Base-by-base conservation (phyloP, 2,888 invertebrate genomes). In the Tiliacea aurago region DNA sequence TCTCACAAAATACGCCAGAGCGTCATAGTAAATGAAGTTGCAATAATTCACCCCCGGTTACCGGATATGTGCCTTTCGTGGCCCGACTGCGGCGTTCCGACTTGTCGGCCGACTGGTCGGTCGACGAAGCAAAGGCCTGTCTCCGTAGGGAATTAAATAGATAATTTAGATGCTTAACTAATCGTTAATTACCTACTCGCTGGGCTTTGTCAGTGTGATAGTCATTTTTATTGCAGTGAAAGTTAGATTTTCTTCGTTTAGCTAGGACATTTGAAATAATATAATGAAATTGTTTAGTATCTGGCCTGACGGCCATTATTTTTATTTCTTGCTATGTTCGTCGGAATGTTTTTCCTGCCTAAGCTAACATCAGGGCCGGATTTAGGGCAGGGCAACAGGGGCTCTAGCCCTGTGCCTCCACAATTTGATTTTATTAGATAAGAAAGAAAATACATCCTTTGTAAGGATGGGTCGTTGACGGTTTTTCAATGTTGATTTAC, bases 1-100 rank as follows among this genome's bases (percentile, higher is more conserved):
- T 87, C 85, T 89, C 88, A 86, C 90, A 89, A 90, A 90, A 90
- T 90, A 89, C 89, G 86, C 88, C 85, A 83, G 83, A 69, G 87
- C 90, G 90, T 91, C 91, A 90, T 90, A 90, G 88, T 89, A 93
- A 93, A 93, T 93, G 92, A 93, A 93, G 91, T 92, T 92, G 93
- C 93, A 93, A 93, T 94, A 93, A 93, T 92, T 93, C 90, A 93
- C 89, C 88, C 84, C 90, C 88, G 82, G 89, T 89, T 90, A 91
- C 91, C 90, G 90, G 91, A 92, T 91, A 90, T 90, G 88, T 90
- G 89, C 88, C 87, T 90, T 89, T 90, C 88, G 85, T 85, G 83
- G 84, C 84, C 83, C 78, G 76, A 74, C 70, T 75, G 73, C 75
- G 64, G 66, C 43, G 78, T n/a, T 51, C n/a, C 63, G 53, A 87